A percentile compares a stretch with the other conserved stretches of the same genome.
Evolutionary conservation across 2,797 vertebrate species (phyloP).

Genomic region (Lepus oiostolus): DNA sequence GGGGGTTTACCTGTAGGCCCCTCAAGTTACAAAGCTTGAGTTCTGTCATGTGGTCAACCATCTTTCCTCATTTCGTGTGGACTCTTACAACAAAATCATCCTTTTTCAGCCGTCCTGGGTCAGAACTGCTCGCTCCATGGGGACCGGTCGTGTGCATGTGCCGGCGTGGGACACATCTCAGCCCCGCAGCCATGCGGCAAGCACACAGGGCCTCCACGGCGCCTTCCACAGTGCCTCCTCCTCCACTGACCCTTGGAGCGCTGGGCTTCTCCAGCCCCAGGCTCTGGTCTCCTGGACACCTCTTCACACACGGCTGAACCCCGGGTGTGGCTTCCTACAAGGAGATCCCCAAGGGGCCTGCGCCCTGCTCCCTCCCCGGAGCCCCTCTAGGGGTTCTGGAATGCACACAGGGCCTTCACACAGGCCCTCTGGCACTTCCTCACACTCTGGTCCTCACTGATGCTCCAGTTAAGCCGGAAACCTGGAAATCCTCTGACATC

Average conservation of each 20-base stretch:
- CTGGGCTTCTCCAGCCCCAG: too few species aligned
- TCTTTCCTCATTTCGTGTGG: constrained; percentile 51
- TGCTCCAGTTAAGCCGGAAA: neutral
- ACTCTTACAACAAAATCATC: neutral
- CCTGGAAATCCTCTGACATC: accelerated
- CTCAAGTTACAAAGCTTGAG: neutral
- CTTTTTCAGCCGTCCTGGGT: neutral
- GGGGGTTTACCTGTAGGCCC: neutral
- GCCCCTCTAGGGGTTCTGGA: accelerated
- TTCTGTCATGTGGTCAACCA: constrained; percentile 18
- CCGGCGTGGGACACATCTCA: too few species aligned
- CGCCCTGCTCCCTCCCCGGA: accelerated
- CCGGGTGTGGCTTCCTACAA: too few species aligned
- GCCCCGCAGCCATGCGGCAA: too few species aligned
- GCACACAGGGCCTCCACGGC: too few species aligned
- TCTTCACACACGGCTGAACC: neutral
- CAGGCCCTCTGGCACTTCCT: accelerated
- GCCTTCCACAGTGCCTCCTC: neutral
- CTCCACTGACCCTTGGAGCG: accelerated
- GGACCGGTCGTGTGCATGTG: too few species aligned
- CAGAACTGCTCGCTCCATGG: neutral
- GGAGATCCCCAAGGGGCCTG: neutral
- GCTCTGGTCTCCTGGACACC: accelerated
- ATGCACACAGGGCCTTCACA: accelerated
- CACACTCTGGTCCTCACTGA: accelerated